phyloP scores from a whole-genome alignment of 2,113 vertebrate genomes.

The Psilopogon haemacephalus region DNA sequence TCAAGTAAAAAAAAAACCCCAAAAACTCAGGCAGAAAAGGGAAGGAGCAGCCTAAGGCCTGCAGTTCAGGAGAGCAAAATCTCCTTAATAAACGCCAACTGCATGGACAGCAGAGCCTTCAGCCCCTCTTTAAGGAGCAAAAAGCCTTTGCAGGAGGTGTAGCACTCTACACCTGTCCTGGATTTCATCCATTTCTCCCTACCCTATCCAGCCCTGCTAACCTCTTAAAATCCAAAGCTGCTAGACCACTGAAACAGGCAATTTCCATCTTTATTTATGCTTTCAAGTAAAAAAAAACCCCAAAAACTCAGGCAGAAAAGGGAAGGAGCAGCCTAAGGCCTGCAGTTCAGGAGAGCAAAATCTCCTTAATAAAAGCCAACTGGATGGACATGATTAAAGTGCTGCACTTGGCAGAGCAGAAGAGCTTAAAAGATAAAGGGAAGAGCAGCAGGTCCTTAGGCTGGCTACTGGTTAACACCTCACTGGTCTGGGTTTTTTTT shows the following conservation, averaged over 20 bases:
- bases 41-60: too few relatives aligned
- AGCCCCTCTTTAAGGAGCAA: too few relatives aligned
- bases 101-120: too few relatives aligned
- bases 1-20: too few relatives aligned
- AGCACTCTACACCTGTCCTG: too few relatives aligned
- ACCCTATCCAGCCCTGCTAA: too few relatives aligned
- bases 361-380: neutral
- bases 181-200: too few relatives aligned
- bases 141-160: too few relatives aligned
- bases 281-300: too few relatives aligned
- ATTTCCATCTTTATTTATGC: neutral
- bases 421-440: neutral
- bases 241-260: neutral
- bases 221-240: neutral
- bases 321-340: neutral
- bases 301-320: neutral
- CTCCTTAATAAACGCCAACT: too few relatives aligned
- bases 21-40: too few relatives aligned
- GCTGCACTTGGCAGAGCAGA: neutral
- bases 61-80: too few relatives aligned
- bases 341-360: neutral
- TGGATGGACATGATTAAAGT: neutral
- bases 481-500: neutral
- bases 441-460: neutral
- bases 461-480: neutral